phyloP scores from a whole-genome alignment of 1,140 invertebrate genomes.

The Conus ventricosus region DNA sequence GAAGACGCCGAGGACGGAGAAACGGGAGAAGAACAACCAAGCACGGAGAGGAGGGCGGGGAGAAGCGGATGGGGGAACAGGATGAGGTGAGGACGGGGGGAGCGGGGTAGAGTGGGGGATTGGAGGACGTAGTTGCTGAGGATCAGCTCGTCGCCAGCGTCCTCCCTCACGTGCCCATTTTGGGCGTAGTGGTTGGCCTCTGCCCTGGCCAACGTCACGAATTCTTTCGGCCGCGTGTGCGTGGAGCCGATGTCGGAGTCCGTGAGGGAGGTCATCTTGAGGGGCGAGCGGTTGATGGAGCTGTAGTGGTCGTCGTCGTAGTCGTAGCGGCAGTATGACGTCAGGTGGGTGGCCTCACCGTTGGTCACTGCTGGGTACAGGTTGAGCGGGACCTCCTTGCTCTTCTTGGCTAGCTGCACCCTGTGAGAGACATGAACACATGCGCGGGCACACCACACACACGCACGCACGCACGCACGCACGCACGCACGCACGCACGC shows the following conservation, averaged over 20 bases:
- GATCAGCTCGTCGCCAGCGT: too few relatives aligned
- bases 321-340: conserved; percentile 53
- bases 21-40: neutral
- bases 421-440: conserved; percentile 10
- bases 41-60: neutral
- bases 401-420: conserved; percentile 41
- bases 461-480: too few relatives aligned
- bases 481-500: too few relatives aligned
- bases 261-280: conserved; percentile 62
- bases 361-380: conserved; percentile 52
- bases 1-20: neutral
- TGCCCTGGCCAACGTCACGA: conserved; percentile 28
- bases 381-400: conserved; percentile 50
- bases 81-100: neutral
- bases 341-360: conserved; percentile 46
- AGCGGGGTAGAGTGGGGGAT: conserved; percentile 32
- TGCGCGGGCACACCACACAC: too few relatives aligned
- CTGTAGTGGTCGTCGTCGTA: conserved; percentile 66
- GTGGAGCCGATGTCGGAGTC: conserved; percentile 47
- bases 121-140: neutral
- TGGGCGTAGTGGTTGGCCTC: neutral
- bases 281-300: conserved; percentile 65
- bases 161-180: neutral
- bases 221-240: conserved; percentile 30
- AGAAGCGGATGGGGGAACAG: neutral